Evolutionary conservation across 2,797 vertebrate species (phyloP), one percentile per base, ranked within the genome.

Genomic region (Lutjanus campechanus): DNA sequence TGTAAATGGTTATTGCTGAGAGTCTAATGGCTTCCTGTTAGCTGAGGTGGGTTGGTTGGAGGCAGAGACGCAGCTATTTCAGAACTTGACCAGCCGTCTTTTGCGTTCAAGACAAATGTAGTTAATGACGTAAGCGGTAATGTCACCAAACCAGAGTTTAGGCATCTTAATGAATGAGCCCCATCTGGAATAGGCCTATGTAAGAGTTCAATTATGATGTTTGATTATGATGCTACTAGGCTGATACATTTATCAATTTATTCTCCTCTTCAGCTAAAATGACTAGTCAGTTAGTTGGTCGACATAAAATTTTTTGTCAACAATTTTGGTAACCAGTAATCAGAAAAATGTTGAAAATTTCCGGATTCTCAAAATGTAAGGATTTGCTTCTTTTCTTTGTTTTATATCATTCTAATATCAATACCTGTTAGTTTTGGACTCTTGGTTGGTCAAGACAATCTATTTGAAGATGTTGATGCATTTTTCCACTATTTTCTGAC

Each of bases 21-120:
- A 95, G 95, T 96, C 95, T 97, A 97, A 97, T 97, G 96, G 96
- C 95, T 98, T 98, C 97, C 97, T 97, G 97, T 97, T 96, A 95
- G 96, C 95, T 86, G 91, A 95, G 96, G 95, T 95, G 94, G 93
- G 78, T 90, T 85, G 88, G 90, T 81, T 76, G 62, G 77, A 77
- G 67, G 93, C 94, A 93, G 94, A 95, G 95, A 95, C 92, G 94
- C 71, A 90, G 95, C 94, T 95, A 95, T 96, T 36, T 96, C 95
- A 91, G 95, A 93, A 96, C 95, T 95, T 95, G 95, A 95, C 94
- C 91, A 64, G 79, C 93, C 50, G 8, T 71, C 61, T 79, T 82
- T 62, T 91, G 93, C 9, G 91, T 95, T 96, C 94, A 94, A 95
- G 94, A 91, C 95, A 94, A 91, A 96, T 93, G 94, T 92, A 91